A percentile compares a stretch with the other conserved stretches of the same genome.
These are phyloP conservation scores for Panorpa germanica DNA, from an alignment of 2,888 invertebrate genomes.

Conservation along the genomic window DNA sequence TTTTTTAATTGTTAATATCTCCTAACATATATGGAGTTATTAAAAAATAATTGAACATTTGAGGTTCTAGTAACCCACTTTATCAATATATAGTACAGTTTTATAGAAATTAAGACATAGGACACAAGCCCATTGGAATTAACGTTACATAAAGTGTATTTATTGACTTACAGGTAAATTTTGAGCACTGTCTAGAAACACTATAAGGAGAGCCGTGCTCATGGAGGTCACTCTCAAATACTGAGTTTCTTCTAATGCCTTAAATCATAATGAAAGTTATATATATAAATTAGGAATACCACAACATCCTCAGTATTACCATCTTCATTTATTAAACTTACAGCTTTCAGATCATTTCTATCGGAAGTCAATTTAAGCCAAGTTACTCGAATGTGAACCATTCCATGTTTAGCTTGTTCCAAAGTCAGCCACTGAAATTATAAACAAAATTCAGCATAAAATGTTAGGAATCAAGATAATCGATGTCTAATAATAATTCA, in stretches of 20 bases:
- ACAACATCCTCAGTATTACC: too few relatives aligned
- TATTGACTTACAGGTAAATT: conserved; percentile 61
- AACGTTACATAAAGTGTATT: neutral
- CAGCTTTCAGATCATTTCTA: conserved; percentile 50
- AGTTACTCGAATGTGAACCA: conserved; percentile 72
- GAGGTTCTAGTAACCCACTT: too few relatives aligned
- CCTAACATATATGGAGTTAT: conserved; percentile 4
- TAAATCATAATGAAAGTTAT: conserved; percentile 13
- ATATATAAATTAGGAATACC: conserved; percentile 6
- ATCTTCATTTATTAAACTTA: conserved; percentile 24
- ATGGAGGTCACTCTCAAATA: conserved; percentile 52
- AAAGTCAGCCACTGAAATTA: conserved; percentile 73
- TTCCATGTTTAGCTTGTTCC: conserved; percentile 89
- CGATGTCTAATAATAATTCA: conserved; percentile 18
- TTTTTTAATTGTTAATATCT: conserved; percentile 1
- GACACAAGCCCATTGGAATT: too few relatives aligned
- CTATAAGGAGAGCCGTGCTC: conserved; percentile 59
- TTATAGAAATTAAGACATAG: too few relatives aligned
- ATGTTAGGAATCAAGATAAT: conserved; percentile 8
- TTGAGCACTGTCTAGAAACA: conserved; percentile 84
- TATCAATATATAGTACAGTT: too few relatives aligned
- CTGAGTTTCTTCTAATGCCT: conserved; percentile 60
- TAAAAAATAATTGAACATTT: too few relatives aligned
- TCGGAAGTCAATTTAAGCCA: conserved; percentile 73
- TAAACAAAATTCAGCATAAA: conserved; percentile 10